A percentile compares a stretch with the other conserved stretches of the same genome.
Evolutionary conservation across 1,140 invertebrate species (phyloP).

Genomic region (Drosophila trapezifrons): DNA sequence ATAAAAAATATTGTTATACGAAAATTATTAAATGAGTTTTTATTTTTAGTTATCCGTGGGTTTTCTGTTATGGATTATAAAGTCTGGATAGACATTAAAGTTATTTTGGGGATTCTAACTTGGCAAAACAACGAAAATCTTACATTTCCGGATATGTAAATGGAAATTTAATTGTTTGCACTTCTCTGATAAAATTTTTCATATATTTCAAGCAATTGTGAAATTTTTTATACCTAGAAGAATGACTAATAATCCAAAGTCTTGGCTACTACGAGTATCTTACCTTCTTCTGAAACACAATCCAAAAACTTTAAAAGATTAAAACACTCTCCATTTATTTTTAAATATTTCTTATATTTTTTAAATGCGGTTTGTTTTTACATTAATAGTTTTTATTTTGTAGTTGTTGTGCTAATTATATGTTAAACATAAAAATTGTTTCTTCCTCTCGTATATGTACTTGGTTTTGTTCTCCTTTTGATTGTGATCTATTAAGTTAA

Average conservation of each 20-base stretch:
- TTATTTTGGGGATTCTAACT: no score
- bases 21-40: not conserved
- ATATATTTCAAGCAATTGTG: no score
- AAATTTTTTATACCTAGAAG: no score
- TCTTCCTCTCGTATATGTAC: constrained; percentile 26
- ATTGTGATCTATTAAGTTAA: constrained; percentile 71
- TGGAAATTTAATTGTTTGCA: not conserved
- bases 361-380: constrained; percentile 69
- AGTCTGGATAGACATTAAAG: not conserved
- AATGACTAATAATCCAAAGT: no score
- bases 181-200: not conserved
- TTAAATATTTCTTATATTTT: constrained; percentile 72
- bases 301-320: not conserved
- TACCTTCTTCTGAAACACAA: not conserved
- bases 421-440: constrained; percentile 74
- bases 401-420: constrained; percentile 81
- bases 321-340: constrained; percentile 17
- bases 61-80: not conserved
- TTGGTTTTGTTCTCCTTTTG: constrained; percentile 63
- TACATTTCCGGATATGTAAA: no score
- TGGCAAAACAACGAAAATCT: not conserved
- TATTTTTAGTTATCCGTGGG: not conserved
- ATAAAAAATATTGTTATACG: not conserved
- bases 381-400: constrained; percentile 81
- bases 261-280: not conserved